Conservation (phyloP, 2,797 vertebrate genomes). For the Squalus acanthias region DNA sequence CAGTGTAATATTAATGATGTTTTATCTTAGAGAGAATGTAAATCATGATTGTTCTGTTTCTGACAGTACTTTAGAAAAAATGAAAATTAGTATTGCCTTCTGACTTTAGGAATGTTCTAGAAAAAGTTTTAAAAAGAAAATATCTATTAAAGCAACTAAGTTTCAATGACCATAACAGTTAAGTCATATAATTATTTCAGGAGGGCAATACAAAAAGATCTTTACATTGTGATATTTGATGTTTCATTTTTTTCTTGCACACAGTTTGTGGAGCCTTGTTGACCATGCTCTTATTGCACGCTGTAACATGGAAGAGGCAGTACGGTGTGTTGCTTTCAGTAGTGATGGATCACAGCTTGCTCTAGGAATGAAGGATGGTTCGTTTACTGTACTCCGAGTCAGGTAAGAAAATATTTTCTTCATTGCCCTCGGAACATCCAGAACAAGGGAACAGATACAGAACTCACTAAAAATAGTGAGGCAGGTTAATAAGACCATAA, state of each 20-base stretch:
- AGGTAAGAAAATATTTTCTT: conserved; percentile 54
- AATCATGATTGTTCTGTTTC: neutral
- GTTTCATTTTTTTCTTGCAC: conserved; percentile 40
- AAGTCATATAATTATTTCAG: neutral
- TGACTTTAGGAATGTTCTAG: neutral
- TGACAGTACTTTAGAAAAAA: neutral
- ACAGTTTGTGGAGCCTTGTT: conserved; percentile 82
- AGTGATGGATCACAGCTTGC: conserved; percentile 86
- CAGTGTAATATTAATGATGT: neutral
- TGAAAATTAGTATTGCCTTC: neutral
- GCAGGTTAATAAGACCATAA: too few relatives aligned
- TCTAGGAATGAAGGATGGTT: conserved; percentile 94
- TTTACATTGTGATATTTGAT: neutral
- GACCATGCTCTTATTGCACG: conserved; percentile 87
- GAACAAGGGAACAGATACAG: too few relatives aligned
- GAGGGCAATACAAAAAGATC: neutral
- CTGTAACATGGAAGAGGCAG: conserved; percentile 91
- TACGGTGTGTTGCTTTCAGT: conserved; percentile 85
- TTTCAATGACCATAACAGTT: neutral
- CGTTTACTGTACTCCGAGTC: conserved; percentile 91
- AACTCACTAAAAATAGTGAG: too few relatives aligned
- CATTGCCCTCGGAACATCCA: neutral
- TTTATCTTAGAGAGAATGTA: neutral
- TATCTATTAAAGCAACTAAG: neutral
- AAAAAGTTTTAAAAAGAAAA: neutral